Conservation (phyloP, 2,797 vertebrate genomes). For the Enteromius fasciolatus region DNA sequence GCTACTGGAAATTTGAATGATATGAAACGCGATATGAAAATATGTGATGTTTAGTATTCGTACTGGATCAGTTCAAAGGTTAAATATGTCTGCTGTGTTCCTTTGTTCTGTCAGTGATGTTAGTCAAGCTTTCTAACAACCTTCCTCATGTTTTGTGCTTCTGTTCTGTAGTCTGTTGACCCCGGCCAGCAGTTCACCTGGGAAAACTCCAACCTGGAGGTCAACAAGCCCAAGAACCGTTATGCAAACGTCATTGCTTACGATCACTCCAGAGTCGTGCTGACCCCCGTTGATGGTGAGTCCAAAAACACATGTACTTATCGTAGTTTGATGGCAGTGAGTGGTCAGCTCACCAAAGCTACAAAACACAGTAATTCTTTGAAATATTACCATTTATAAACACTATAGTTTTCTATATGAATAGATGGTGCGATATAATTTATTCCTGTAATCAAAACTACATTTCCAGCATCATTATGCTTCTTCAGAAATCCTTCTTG, state of each 20-base stretch:
- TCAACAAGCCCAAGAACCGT: conserved; percentile 98
- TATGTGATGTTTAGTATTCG: not conserved
- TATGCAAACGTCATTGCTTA: conserved; percentile 97
- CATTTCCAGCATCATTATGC: not conserved
- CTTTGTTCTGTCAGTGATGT: not conserved
- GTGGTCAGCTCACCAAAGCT: not conserved
- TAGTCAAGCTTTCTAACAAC: conserved; percentile 14
- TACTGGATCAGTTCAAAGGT: not conserved
- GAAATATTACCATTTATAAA: not conserved
- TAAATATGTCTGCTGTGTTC: not conserved
- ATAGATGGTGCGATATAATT: not conserved
- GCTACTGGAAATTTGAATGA: not conserved
- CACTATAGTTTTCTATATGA: not conserved
- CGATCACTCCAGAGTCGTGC: conserved; percentile 94
- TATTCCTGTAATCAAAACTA: not conserved
- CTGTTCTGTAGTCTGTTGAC: conserved; percentile 85
- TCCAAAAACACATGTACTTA: not conserved
- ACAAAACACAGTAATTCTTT: not conserved
- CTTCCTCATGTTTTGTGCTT: conserved; percentile 16
- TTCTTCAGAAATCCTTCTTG: not conserved
- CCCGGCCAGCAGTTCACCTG: conserved; percentile 97
- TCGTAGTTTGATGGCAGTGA: not conserved
- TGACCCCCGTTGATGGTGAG: conserved; percentile 91
- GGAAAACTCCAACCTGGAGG: conserved; percentile 97
- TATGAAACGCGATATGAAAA: too few relatives aligned